Percentiles rank a stretch among this genome's conserved stretches.
Evolutionary conservation across 2,797 vertebrate genomes (phyloP).

Genomic region (Triplophysa yarkandensis): DNA sequence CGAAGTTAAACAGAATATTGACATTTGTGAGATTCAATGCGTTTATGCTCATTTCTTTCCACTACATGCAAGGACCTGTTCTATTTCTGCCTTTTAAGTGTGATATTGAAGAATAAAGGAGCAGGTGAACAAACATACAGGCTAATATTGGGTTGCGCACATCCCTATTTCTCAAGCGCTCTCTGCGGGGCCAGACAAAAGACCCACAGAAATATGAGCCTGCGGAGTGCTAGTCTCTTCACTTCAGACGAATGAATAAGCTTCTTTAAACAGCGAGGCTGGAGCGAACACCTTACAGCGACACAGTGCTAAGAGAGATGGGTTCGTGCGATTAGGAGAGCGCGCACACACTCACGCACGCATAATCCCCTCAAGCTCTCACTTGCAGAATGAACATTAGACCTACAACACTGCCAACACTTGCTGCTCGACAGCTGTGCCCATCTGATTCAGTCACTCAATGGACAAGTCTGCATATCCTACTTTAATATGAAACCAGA

Average conservation of each 20-base stretch:
- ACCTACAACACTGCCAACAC: constrained; percentile 56
- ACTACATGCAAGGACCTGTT: constrained; percentile 23
- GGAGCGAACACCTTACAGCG: constrained; percentile 73
- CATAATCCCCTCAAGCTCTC: constrained; percentile 51
- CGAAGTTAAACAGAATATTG: not conserved
- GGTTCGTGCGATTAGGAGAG: constrained; percentile 66
- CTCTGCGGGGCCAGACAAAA: constrained; percentile 73
- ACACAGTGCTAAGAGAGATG: constrained; percentile 69
- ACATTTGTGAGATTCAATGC: not conserved
- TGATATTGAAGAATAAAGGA: constrained; percentile 55
- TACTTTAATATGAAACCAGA: constrained; percentile 62
- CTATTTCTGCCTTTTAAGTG: constrained; percentile 36
- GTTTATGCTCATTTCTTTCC: not conserved
- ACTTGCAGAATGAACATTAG: constrained; percentile 32
- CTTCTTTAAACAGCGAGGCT: constrained; percentile 66
- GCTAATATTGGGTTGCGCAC: constrained; percentile 72
- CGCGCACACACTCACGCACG: constrained; percentile 58
- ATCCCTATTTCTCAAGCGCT: constrained; percentile 74
- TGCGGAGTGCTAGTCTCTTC: constrained; percentile 65
- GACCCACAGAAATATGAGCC: constrained; percentile 74
- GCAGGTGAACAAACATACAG: constrained; percentile 66
- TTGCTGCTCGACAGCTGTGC: constrained; percentile 57
- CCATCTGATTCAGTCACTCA: constrained; percentile 55
- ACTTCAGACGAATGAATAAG: constrained; percentile 66
- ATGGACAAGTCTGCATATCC: constrained; percentile 43